Conservation (phyloP, 2,113 vertebrate species). For the Sinocyclocheilus grahami region DNA sequence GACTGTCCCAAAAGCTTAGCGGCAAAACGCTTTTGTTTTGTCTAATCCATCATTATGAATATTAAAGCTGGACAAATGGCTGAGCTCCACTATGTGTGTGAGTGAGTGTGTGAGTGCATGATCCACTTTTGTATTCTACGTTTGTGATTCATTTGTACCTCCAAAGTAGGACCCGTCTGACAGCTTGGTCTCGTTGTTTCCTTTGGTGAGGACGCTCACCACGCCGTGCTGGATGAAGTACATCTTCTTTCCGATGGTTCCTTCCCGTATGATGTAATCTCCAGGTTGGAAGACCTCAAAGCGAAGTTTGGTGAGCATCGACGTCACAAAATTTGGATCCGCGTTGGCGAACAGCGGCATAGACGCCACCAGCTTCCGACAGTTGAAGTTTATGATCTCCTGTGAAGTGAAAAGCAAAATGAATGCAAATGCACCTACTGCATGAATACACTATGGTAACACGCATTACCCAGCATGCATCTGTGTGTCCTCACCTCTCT, state of each 20-base stretch:
- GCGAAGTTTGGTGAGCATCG: conserved; percentile 94
- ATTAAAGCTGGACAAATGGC: conserved; percentile 56
- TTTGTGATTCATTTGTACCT: conserved; percentile 72
- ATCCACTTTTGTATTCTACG: neutral
- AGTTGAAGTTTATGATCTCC: conserved; percentile 99
- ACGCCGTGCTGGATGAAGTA: conserved; percentile 98
- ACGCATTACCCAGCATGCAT: no score
- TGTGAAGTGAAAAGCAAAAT: conserved; percentile 59
- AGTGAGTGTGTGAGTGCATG: neutral
- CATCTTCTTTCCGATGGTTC: conserved; percentile 98
- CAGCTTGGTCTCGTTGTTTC: conserved; percentile 97
- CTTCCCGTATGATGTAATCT: conserved; percentile 96
- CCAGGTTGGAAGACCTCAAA: conserved; percentile 62
- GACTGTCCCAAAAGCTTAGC: conserved; percentile 12
- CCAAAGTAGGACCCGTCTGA: conserved; percentile 97
- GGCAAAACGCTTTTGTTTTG: conserved; percentile 48
- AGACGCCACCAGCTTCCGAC: conserved; percentile 94
- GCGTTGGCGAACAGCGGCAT: conserved; percentile 98
- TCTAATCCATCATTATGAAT: conserved; percentile 58
- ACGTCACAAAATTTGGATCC: conserved; percentile 96
- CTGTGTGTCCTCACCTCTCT: conserved; percentile 80
- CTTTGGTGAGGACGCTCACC: conserved; percentile 93
- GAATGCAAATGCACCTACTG: no score
- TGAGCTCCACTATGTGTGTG: conserved; percentile 35
- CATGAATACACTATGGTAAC: no score